Conservation (phyloP, 2,888 invertebrate genomes). For the Netelia virgata region DNA sequence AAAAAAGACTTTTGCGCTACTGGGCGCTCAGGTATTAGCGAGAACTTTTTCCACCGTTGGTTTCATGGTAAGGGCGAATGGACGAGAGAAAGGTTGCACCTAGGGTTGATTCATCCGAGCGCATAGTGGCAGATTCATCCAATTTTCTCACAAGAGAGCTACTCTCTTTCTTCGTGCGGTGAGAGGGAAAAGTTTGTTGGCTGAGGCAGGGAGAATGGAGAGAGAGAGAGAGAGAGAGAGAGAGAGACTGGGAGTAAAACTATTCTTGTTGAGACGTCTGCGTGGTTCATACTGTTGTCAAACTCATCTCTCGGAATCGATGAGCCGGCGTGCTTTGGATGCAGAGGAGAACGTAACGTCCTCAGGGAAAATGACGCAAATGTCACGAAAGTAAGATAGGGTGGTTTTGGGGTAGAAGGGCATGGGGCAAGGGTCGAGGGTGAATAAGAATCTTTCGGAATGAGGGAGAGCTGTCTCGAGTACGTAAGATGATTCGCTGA, state of each 20-base stretch:
- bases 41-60: not conserved
- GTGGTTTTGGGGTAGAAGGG: not conserved
- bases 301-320: not conserved
- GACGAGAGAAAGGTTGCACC: not conserved
- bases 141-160: constrained; percentile 5
- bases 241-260: not conserved
- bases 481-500: not conserved
- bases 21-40: not conserved
- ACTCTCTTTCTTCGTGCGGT: not conserved
- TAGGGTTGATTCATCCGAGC: not conserved
- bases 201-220: not conserved
- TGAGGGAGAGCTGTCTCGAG: not conserved
- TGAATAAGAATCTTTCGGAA: too few species aligned
- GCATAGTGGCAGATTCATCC: constrained; percentile 2
- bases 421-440: too few species aligned
- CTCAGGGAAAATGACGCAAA: not conserved
- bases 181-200: not conserved
- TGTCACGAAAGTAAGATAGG: not conserved
- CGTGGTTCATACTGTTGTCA: not conserved
- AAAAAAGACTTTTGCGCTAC: not conserved
- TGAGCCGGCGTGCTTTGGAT: not conserved
- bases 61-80: not conserved
- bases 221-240: not conserved
- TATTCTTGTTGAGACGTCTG: constrained; percentile 5
- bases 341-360: not conserved